These are phyloP conservation scores for Neodiprion pinetum DNA, from an alignment of 1,140 invertebrate species.

Conservation along the genomic window DNA sequence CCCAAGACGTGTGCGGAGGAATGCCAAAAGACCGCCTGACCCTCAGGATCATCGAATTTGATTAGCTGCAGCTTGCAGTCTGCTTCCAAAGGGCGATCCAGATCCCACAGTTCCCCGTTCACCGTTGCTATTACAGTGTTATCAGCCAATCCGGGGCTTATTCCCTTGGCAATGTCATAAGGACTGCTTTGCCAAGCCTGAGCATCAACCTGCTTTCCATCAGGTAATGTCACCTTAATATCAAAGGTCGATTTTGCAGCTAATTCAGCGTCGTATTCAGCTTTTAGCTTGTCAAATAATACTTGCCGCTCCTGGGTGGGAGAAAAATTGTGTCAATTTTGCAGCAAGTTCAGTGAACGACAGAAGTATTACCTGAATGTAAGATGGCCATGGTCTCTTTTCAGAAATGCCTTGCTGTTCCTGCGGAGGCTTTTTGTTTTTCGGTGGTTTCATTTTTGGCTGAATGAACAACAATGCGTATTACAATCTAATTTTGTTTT, in stretches of 20 bases:
- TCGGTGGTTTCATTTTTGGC: constrained; percentile 65
- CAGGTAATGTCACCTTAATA: constrained; percentile 85
- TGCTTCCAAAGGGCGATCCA: constrained; percentile 92
- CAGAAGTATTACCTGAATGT: constrained; percentile 67
- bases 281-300: constrained; percentile 89
- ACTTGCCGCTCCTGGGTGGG: constrained; percentile 70
- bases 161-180: constrained; percentile 90
- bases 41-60: constrained; percentile 96
- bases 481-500: constrained; percentile 37
- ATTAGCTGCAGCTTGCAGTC: constrained; percentile 86
- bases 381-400: constrained; percentile 79
- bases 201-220: constrained; percentile 85
- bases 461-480: constrained; percentile 32
- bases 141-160: constrained; percentile 95
- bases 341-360: constrained; percentile 4
- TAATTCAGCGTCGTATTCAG: constrained; percentile 77
- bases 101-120: constrained; percentile 93
- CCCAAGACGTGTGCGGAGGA: constrained; percentile 98
- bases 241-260: constrained; percentile 73
- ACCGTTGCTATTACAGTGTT: constrained; percentile 95
- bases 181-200: constrained; percentile 94
- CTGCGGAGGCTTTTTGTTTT: constrained; percentile 63
- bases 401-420: constrained; percentile 64
- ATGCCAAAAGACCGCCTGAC: constrained; percentile 98
- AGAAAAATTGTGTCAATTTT: constrained; percentile 6